Evolutionary conservation across 53 echinoderm and acorn worm species (phyloP).

Genomic region (Antedon mediterranea): DNA sequence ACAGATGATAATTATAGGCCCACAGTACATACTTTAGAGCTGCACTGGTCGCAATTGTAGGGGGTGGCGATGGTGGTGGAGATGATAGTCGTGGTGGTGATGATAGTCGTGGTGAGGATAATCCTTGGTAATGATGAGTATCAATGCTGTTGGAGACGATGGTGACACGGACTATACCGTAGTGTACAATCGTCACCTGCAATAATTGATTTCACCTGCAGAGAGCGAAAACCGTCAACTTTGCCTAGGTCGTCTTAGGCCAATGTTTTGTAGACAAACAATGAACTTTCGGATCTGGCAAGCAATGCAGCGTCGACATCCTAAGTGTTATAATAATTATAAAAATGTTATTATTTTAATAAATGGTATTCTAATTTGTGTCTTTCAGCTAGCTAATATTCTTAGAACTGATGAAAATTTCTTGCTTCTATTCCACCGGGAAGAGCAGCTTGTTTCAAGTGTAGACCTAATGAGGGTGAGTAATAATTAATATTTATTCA

Average conservation of each 20-base stretch:
- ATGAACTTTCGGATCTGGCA: neutral
- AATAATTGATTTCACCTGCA: too few species aligned
- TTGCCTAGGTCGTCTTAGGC: too few species aligned
- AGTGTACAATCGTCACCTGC: neutral
- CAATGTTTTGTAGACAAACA: too few species aligned
- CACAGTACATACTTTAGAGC: too few species aligned
- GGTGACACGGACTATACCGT: neutral
- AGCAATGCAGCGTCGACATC: too few species aligned
- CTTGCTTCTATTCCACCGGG: conserved; percentile 66
- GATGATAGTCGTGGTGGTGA: too few species aligned
- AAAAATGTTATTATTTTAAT: neutral
- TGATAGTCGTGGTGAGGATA: neutral
- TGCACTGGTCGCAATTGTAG: too few species aligned
- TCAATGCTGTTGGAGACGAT: neutral
- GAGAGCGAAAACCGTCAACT: too few species aligned
- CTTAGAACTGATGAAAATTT: conserved; percentile 88
- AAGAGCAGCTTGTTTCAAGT: conserved; percentile 60
- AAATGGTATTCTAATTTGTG: neutral
- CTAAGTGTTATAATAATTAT: too few species aligned
- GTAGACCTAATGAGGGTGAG: conserved; percentile 70
- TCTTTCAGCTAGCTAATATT: conserved; percentile 66
- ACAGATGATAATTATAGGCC: too few species aligned
- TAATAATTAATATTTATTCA: neutral
- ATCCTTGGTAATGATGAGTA: neutral
- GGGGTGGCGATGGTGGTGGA: too few species aligned